A percentile compares a stretch with the other conserved stretches of the same genome.
These are phyloP conservation scores for Caenorhabditis wallacei DNA, from an alignment of 2,888 invertebrate genomes.

Conservation along the genomic window DNA sequence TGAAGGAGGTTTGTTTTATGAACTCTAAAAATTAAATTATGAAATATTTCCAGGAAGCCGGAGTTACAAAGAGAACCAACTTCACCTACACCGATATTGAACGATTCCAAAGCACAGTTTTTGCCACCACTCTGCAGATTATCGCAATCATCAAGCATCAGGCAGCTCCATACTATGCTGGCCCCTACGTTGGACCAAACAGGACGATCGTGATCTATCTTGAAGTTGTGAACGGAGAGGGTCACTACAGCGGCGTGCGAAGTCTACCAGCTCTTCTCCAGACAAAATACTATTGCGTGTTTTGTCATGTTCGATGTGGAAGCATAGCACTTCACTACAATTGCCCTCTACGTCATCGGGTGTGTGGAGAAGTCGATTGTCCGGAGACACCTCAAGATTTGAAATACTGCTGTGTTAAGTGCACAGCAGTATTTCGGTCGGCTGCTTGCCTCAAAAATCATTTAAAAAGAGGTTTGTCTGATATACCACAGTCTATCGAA, in stretches of 20 bases:
- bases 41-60: neutral
- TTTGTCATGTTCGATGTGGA: neutral
- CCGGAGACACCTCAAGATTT: neutral
- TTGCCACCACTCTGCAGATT: no score
- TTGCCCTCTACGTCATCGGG: neutral
- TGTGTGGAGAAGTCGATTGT: neutral
- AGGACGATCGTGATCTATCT: no score
- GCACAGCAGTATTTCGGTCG: neutral
- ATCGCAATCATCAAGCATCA: no score
- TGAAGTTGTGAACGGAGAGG: no score
- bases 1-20: no score
- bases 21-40: no score
- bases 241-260: slow-evolving; percentile 4
- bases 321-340: neutral
- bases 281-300: slow-evolving; percentile 1
- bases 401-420: neutral
- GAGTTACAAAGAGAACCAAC: neutral
- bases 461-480: neutral
- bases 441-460: neutral
- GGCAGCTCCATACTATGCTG: no score
- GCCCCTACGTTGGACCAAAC: no score
- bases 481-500: neutral
- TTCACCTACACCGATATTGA: neutral
- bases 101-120: neutral
- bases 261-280: neutral